Conservation (phyloP, 2,113 vertebrate species). For the Vimba vimba region DNA sequence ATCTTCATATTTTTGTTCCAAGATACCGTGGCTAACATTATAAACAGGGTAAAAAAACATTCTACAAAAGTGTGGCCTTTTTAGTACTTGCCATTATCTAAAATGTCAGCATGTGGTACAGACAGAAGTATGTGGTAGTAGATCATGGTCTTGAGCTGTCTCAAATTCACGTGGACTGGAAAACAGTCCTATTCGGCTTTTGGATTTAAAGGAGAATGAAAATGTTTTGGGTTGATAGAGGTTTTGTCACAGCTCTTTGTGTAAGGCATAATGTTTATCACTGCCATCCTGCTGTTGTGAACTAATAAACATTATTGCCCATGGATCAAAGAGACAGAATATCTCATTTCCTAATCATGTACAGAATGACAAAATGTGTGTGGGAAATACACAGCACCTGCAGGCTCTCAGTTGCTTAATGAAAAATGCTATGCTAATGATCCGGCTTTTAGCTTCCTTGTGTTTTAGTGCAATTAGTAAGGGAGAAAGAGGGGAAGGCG, state of each 20-base stretch:
- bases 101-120: constrained; percentile 55
- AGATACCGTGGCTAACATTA: not conserved
- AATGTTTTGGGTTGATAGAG: not conserved
- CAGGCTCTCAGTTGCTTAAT: constrained; percentile 16
- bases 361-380: not conserved
- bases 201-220: not conserved
- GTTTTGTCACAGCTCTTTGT: not conserved
- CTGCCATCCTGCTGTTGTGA: constrained; percentile 5
- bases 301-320: constrained; percentile 13
- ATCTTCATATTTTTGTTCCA: not conserved
- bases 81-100: constrained; percentile 38
- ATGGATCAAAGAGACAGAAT: not conserved
- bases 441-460: not conserved
- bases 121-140: not conserved
- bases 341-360: constrained; percentile 17
- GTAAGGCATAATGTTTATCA: not conserved
- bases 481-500: not conserved
- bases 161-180: not conserved
- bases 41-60: not conserved
- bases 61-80: not conserved
- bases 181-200: not conserved
- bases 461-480: not conserved
- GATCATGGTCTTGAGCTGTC: not conserved
- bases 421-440: constrained; percentile 38
- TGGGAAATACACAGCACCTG: constrained; percentile 13